Evolutionary conservation across 1,140 invertebrate species (phyloP), one percentile per base, ranked within the genome.

Genomic region (Choristoneura fumiferana): DNA sequence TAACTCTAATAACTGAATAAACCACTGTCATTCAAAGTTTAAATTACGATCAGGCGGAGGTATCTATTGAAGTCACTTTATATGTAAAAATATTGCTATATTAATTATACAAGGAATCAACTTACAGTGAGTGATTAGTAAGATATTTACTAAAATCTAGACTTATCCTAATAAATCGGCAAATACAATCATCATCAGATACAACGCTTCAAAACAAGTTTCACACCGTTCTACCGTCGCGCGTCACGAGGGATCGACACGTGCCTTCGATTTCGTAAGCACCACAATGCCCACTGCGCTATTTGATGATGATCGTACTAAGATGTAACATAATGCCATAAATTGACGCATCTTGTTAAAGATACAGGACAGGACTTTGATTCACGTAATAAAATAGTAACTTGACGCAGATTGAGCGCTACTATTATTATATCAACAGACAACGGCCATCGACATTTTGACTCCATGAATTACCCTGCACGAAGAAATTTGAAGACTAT

Each of bases 401-500:
- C 2, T 29, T 29, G 22, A 73, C 66, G 62, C 69, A 69, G 53
- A 68, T 76, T 71, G 69, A 71, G 71, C 65, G 63, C 65, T 74
- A 67, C 59, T 52, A 56, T 6, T 58, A 66, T 58, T 55, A 60
- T 63, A 66, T 58, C 57, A 71, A 64, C 22, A 60, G 57, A 43
- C 57, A 52, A 59, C 5, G 38, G 56, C 56, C 34, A 58, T 54
- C 35, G 40, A 61, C 58, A 56, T 35, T 33, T 63, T 67, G 69
- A 67, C 67, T 72, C 56, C 64, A 68, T 69, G 65, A 67, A 61
- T 66, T 79, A 88, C 85, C 85, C 85, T 88, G 85, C 85, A 88
- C 85, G 83, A 83, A 86, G 78, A 84, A 85, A 81, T 84, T 84
- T 84, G 78, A 71, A 84, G 80, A 77, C 71, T 78, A 81, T 80